A percentile compares a stretch with the other conserved stretches of the same genome.
These are phyloP conservation scores for Eupithecia abbreviata DNA, from an alignment of 2,888 invertebrate species.

Conservation along the genomic window DNA sequence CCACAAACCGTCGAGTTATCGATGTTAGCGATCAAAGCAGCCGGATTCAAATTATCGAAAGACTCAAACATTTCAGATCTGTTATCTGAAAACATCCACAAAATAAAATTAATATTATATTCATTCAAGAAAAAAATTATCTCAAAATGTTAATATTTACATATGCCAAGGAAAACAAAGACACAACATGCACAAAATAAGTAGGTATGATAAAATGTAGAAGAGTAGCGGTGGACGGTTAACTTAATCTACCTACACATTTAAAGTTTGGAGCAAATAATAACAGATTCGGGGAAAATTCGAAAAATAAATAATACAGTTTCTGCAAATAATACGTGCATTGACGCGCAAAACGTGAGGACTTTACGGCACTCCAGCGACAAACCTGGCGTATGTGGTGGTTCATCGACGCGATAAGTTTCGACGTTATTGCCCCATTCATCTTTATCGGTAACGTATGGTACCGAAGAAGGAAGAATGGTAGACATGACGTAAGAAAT, in stretches of 20 bases:
- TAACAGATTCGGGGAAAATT: conserved; percentile 24
- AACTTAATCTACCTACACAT: conserved; percentile 35
- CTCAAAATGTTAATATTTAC: conserved; percentile 13
- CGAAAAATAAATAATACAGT: conserved; percentile 33
- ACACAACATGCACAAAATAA: conserved; percentile 51
- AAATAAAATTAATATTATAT: neutral
- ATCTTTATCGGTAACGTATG: conserved; percentile 71
- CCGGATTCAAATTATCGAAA: conserved; percentile 84
- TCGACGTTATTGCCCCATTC: conserved; percentile 80
- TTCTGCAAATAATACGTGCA: conserved; percentile 75
- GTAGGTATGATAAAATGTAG: conserved; percentile 45
- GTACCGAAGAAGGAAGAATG: conserved; percentile 65
- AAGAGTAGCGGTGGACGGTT: conserved; percentile 30
- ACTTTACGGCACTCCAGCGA: conserved; percentile 77
- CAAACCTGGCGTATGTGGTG: conserved; percentile 82
- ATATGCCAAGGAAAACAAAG: conserved; percentile 23
- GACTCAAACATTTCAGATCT: conserved; percentile 82
- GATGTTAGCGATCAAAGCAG: conserved; percentile 84
- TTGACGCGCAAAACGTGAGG: conserved; percentile 68
- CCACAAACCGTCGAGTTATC: conserved; percentile 87
- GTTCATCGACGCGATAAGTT: conserved; percentile 81
- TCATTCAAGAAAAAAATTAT: conserved; percentile 3
- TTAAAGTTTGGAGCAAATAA: conserved; percentile 28
- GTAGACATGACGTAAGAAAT: conserved; percentile 73
- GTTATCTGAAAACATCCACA: conserved; percentile 62